phyloP scores from a whole-genome alignment of 2,888 invertebrate species.

The Biston stratarius region DNA sequence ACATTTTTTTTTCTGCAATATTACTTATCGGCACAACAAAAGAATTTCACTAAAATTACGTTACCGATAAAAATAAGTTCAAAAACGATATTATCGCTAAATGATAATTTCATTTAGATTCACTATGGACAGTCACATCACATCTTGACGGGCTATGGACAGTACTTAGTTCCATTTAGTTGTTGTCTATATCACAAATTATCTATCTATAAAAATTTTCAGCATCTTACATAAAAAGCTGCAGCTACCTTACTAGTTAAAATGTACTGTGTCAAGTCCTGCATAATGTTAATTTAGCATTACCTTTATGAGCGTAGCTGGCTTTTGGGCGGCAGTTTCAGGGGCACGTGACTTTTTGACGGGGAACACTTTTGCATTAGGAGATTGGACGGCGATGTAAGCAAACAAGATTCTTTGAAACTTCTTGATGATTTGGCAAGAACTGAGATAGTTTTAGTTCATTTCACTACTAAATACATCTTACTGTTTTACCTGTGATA shows the following conservation, averaged over 20 bases:
- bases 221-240: background rate
- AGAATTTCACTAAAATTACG: no score
- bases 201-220: no score
- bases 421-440: constrained; percentile 12
- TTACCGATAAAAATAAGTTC: no score
- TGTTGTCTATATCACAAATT: no score
- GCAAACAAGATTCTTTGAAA: constrained; percentile 23
- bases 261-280: constrained; percentile 31
- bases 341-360: constrained; percentile 43
- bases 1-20: no score
- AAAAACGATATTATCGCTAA: no score
- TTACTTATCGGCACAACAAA: no score
- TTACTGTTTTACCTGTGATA: background rate
- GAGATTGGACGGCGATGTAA: constrained; percentile 24
- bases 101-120: no score
- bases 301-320: constrained; percentile 37
- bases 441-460: background rate
- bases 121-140: no score
- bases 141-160: no score
- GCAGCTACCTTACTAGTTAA: constrained; percentile 4
- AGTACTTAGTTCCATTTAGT: no score
- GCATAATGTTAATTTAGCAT: constrained; percentile 43
- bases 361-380: constrained; percentile 26
- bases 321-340: constrained; percentile 31
- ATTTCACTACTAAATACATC: background rate